phyloP scores from a whole-genome alignment of 1,140 invertebrate genomes.

The Diprion similis region DNA sequence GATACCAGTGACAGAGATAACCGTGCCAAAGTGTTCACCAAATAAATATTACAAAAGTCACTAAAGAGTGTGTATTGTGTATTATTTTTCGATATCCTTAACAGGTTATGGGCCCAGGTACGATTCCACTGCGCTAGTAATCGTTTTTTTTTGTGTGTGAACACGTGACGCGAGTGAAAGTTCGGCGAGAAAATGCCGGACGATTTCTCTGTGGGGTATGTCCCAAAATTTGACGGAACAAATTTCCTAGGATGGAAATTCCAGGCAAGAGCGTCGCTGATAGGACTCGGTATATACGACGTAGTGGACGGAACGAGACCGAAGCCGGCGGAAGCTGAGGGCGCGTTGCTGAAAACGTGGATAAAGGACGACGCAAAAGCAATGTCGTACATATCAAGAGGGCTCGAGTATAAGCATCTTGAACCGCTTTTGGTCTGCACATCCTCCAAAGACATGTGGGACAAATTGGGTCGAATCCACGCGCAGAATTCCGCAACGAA shows the following conservation, averaged over 20 bases:
- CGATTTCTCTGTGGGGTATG: conserved; percentile 11
- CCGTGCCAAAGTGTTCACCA: no score
- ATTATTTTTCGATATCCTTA: no score
- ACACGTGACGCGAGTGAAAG: background rate
- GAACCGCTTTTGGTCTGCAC: conserved; percentile 10
- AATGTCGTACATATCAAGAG: background rate
- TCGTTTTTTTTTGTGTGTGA: background rate
- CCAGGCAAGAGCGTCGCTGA: background rate
- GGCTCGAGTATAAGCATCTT: conserved; percentile 15
- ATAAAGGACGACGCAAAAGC: conserved; percentile 24
- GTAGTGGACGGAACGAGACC: conserved; percentile 19
- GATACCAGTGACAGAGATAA: no score
- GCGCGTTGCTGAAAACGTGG: background rate
- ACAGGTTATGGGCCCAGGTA: conserved; percentile 26
- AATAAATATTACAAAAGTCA: no score
- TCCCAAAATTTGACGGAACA: conserved; percentile 23
- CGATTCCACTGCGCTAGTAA: background rate
- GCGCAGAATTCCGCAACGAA: conserved; percentile 14
- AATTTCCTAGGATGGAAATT: conserved; percentile 24
- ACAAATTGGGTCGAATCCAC: conserved; percentile 16
- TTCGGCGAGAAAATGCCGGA: conserved; percentile 11
- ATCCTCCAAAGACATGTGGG: conserved; percentile 22
- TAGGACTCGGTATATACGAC: conserved; percentile 15
- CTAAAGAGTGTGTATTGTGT: no score
- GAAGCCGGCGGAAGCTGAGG: background rate